Evolutionary conservation across 2,888 invertebrate species (phyloP).

Genomic region (Tetrapedia diversipes): DNA sequence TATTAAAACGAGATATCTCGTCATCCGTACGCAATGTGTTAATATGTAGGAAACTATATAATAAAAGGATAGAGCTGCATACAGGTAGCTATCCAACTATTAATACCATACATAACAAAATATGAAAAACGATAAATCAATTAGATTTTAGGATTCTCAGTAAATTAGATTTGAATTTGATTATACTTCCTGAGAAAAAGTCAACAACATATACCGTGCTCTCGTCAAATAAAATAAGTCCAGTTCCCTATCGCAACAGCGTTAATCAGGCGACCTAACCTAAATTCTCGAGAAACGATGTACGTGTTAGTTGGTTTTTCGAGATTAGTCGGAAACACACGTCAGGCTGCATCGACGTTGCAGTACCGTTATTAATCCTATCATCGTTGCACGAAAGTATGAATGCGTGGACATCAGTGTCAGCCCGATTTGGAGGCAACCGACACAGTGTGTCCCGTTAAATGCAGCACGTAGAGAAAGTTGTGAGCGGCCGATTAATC

Average conservation of each 20-base stretch:
- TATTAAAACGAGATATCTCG: too few relatives aligned
- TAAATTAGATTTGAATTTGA: too few relatives aligned
- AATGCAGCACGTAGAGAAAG: slow-evolving; percentile 52
- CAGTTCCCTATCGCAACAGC: not conserved
- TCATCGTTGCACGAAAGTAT: slow-evolving; percentile 30
- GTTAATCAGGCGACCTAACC: not conserved
- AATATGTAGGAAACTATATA: too few relatives aligned
- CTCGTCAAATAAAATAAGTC: too few relatives aligned
- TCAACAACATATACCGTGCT: too few relatives aligned
- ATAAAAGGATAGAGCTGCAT: too few relatives aligned
- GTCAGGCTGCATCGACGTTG: slow-evolving; percentile 23
- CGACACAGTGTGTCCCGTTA: slow-evolving; percentile 26
- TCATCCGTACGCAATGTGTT: too few relatives aligned
- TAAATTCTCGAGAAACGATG: not conserved
- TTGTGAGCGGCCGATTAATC: slow-evolving; percentile 46
- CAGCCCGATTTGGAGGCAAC: slow-evolving; percentile 2
- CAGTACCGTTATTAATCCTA: slow-evolving; percentile 37
- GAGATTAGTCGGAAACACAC: not conserved
- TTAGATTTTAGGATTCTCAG: too few relatives aligned
- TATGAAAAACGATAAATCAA: too few relatives aligned
- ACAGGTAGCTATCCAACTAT: too few relatives aligned
- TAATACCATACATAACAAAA: too few relatives aligned
- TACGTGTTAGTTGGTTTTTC: not conserved
- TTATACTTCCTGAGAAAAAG: too few relatives aligned
- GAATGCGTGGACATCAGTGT: slow-evolving; percentile 39